Evolutionary conservation across 2,797 vertebrate genomes (phyloP).

Genomic region (Sebastes iracundus): DNA sequence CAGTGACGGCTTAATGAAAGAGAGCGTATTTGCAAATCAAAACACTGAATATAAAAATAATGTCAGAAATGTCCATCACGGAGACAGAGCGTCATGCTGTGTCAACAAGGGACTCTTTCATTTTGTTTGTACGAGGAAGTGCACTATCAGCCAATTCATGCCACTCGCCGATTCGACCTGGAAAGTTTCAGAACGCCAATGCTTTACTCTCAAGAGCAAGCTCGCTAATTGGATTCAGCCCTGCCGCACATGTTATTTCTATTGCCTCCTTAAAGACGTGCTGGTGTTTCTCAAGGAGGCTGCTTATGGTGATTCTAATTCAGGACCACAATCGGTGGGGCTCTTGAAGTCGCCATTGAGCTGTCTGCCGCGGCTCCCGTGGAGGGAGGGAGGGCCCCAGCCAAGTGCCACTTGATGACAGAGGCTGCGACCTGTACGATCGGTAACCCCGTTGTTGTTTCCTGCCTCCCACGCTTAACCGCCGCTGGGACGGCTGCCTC

Average conservation of each 20-base stretch:
- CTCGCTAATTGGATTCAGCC: conserved; percentile 65
- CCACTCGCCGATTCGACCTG: conserved; percentile 13
- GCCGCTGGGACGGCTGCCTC: conserved; percentile 24
- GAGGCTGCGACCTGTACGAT: conserved; percentile 62
- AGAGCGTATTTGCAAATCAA: conserved; percentile 46
- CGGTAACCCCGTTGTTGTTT: conserved; percentile 47
- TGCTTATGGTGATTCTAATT: conserved; percentile 69
- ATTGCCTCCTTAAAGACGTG: conserved; percentile 59
- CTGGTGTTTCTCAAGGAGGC: conserved; percentile 62
- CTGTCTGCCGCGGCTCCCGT: conserved; percentile 31
- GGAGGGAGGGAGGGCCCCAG: conserved; percentile 26
- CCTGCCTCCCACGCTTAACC: conserved; percentile 50
- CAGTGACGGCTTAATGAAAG: conserved; percentile 52
- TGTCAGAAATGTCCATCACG: conserved; percentile 25
- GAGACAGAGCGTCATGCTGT: conserved; percentile 2
- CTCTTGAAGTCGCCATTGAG: conserved; percentile 57
- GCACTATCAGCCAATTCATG: conserved; percentile 2
- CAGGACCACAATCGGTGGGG: conserved; percentile 52
- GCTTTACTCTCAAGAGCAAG: conserved; percentile 51
- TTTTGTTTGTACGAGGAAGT: conserved; percentile 32
- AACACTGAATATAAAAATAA: conserved; percentile 38
- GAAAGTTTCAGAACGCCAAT: conserved; percentile 37
- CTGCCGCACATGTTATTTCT: conserved; percentile 33
- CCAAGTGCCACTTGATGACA: conserved; percentile 59
- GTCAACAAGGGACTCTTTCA: conserved; percentile 26